Evolutionary conservation across 1,140 invertebrate genomes (phyloP).

Genomic region (Nasonia vitripennis): DNA sequence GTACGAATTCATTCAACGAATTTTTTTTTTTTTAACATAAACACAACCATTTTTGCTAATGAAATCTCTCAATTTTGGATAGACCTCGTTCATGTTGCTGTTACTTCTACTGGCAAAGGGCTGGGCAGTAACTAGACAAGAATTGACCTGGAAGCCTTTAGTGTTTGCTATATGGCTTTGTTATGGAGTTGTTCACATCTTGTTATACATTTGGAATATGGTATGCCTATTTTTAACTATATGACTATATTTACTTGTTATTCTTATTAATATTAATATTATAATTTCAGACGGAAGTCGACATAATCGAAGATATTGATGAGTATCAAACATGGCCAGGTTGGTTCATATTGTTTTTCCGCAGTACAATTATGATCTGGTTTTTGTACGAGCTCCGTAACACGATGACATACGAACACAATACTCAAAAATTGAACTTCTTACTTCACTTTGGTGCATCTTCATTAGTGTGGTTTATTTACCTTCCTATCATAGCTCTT

Average conservation of each 20-base stretch:
- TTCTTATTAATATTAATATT: background rate
- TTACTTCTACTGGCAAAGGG: conserved; percentile 95
- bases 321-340: conserved; percentile 98
- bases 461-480: conserved; percentile 98
- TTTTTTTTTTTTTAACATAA: background rate
- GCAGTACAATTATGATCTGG: conserved; percentile 95
- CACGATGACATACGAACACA: conserved; percentile 94
- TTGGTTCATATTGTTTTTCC: conserved; percentile 91
- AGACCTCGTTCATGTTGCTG: conserved; percentile 96
- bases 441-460: conserved; percentile 97
- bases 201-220: conserved; percentile 97
- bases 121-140: conserved; percentile 94
- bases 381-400: conserved; percentile 94
- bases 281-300: conserved; percentile 89
- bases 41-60: background rate
- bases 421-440: conserved; percentile 92
- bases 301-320: conserved; percentile 96
- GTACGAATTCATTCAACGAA: conserved; percentile 73
- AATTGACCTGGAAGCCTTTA: conserved; percentile 89
- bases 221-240: conserved; percentile 77
- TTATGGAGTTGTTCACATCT: conserved; percentile 92
- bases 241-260: background rate
- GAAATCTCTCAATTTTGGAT: conserved; percentile 68
- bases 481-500: conserved; percentile 94
- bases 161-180: conserved; percentile 94